phyloP scores from a whole-genome alignment of 2,113 vertebrate genomes.

The Protobothrops mucrosquamatus region DNA sequence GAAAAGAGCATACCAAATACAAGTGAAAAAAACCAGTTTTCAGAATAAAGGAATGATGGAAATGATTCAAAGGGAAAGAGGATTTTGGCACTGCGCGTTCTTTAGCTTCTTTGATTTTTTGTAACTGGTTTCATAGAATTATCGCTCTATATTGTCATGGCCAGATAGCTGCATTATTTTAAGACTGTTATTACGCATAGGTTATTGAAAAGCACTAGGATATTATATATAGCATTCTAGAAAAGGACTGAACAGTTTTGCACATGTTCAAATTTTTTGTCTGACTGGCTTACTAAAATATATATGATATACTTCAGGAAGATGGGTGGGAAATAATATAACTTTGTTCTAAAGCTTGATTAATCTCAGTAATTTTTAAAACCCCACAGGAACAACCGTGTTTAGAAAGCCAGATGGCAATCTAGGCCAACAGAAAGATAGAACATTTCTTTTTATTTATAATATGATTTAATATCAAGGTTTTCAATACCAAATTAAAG shows the following conservation, averaged over 20 bases:
- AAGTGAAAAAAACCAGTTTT: slow-evolving; percentile 53
- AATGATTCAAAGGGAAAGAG: slow-evolving; percentile 39
- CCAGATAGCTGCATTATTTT: slow-evolving; percentile 13
- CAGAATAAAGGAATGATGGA: slow-evolving; percentile 33
- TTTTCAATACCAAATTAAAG: neutral
- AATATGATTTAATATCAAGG: neutral
- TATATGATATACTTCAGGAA: neutral
- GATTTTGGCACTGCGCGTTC: slow-evolving; percentile 27
- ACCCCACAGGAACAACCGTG: neutral
- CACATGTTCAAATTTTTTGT: neutral
- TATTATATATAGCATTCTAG: neutral
- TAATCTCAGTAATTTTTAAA: neutral
- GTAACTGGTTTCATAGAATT: neutral
- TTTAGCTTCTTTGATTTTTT: slow-evolving; percentile 12
- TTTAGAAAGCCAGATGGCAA: neutral
- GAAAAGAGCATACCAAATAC: slow-evolving; percentile 49
- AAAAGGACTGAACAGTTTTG: neutral
- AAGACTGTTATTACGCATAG: slow-evolving; percentile 22
- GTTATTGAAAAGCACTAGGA: slow-evolving; percentile 30
- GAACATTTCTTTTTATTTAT: neutral
- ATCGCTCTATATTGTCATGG: neutral
- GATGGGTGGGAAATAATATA: neutral
- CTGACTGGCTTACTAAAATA: neutral
- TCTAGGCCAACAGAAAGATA: neutral
- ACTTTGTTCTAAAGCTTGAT: neutral